These are phyloP conservation scores for Euura saliciscinereae DNA, from an alignment of 1,140 invertebrate genomes.

Conservation along the genomic window DNA sequence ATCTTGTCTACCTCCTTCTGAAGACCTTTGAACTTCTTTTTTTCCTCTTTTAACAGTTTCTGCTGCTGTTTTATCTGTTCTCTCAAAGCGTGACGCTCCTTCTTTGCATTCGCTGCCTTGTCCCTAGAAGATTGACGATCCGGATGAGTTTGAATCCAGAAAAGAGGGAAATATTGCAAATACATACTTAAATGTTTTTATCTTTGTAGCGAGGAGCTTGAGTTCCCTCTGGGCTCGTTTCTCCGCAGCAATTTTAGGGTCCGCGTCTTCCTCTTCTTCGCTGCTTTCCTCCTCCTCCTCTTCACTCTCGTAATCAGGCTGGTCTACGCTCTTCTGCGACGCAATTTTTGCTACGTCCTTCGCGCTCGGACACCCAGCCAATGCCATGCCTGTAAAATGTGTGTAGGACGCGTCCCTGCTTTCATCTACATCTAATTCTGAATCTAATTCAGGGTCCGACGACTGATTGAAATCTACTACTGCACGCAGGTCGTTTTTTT, in stretches of 20 bases:
- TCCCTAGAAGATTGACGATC: constrained; percentile 52
- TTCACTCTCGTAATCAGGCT: constrained; percentile 29
- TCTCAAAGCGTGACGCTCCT: constrained; percentile 78
- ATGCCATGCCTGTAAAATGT: constrained; percentile 58
- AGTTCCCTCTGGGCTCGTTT: constrained; percentile 72
- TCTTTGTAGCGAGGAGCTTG: constrained; percentile 76
- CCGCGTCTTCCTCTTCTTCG: constrained; percentile 73
- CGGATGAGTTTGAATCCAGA: neutral
- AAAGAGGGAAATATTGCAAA: constrained; percentile 11
- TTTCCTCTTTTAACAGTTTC: constrained; percentile 72
- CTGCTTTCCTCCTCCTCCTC: constrained; percentile 57
- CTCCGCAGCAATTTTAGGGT: constrained; percentile 59
- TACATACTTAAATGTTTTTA: constrained; percentile 72
- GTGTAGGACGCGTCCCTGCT: constrained; percentile 45
- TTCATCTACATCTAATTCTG: constrained; percentile 31
- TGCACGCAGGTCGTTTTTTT: neutral
- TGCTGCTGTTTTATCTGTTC: constrained; percentile 82
- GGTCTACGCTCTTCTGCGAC: constrained; percentile 55
- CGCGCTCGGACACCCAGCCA: constrained; percentile 58
- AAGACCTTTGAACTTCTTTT: constrained; percentile 76
- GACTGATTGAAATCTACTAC: neutral
- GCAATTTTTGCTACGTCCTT: constrained; percentile 56
- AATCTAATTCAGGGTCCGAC: neutral
- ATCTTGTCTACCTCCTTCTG: constrained; percentile 90
- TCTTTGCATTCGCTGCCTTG: constrained; percentile 77